These are phyloP conservation scores for Sphyrna mokarran DNA, from an alignment of 2,113 vertebrate species.

Conservation along the genomic window DNA sequence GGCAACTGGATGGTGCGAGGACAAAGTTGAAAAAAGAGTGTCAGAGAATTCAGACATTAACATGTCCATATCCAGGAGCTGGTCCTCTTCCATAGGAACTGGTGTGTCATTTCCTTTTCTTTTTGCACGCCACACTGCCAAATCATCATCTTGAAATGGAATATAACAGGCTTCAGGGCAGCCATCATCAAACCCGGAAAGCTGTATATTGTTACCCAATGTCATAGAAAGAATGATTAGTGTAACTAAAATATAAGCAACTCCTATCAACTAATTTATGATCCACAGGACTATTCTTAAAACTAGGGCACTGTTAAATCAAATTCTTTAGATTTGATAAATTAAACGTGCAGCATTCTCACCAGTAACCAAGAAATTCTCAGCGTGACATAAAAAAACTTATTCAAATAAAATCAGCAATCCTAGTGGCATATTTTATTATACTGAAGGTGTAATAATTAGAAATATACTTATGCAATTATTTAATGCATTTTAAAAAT, in stretches of 20 bases:
- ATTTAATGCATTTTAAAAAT: not conserved
- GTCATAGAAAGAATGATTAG: conserved; percentile 42
- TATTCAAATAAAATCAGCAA: not conserved
- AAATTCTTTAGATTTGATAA: not conserved
- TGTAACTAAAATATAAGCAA: not conserved
- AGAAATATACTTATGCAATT: not conserved
- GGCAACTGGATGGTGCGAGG: conserved; percentile 79
- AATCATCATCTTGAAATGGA: conserved; percentile 81
- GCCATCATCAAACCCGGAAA: conserved; percentile 65
- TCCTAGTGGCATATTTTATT: not conserved
- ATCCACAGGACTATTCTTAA: not conserved
- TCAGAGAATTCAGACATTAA: conserved; percentile 92
- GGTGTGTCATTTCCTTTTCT: conserved; percentile 68
- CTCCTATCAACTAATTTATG: not conserved
- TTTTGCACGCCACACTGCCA: conserved; percentile 57
- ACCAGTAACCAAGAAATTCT: not conserved
- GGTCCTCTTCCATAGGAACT: conserved; percentile 88
- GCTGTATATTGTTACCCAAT: conserved; percentile 64
- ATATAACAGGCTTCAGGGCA: conserved; percentile 67
- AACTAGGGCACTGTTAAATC: not conserved
- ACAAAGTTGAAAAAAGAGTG: conserved; percentile 88
- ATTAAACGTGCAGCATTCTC: not conserved
- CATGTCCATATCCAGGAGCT: conserved; percentile 86
- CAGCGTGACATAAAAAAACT: not conserved
- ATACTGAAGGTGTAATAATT: not conserved